These are phyloP conservation scores for Sylvilagus bachmani DNA, from an alignment of 2,113 vertebrate species.

Conservation along the genomic window DNA sequence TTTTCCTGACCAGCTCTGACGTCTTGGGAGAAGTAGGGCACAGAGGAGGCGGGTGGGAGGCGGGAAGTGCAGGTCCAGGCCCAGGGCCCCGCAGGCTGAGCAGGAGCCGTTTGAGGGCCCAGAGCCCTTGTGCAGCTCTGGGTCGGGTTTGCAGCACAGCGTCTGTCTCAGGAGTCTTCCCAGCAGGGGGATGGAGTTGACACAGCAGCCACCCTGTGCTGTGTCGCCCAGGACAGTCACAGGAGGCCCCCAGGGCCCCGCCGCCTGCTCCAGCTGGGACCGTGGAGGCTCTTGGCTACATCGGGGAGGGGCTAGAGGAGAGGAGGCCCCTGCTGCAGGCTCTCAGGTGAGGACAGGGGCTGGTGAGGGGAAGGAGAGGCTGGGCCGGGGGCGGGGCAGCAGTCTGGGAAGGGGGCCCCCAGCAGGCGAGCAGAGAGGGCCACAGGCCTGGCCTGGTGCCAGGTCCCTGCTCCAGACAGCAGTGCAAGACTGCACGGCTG, in stretches of 20 bases:
- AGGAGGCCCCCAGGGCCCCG: background rate
- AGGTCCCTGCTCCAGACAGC: background rate
- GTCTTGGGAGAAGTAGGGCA: background rate
- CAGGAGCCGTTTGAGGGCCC: fast-evolving
- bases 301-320: background rate
- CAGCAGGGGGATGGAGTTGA: background rate
- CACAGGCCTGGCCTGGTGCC: background rate
- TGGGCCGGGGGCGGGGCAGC: too few species aligned
- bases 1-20: background rate
- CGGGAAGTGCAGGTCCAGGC: background rate
- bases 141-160: background rate
- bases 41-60: background rate
- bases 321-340: background rate
- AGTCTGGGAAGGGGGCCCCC: background rate
- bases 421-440: background rate
- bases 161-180: fast-evolving
- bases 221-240: background rate
- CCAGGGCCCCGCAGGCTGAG: background rate
- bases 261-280: fast-evolving
- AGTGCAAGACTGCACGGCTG: too few species aligned
- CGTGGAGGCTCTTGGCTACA: background rate
- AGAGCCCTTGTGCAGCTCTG: fast-evolving
- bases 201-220: background rate
- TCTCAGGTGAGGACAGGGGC: background rate
- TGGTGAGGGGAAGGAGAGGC: background rate